Evolutionary conservation across 2,888 invertebrate species (phyloP).

Genomic region (Thecophora atra): DNA sequence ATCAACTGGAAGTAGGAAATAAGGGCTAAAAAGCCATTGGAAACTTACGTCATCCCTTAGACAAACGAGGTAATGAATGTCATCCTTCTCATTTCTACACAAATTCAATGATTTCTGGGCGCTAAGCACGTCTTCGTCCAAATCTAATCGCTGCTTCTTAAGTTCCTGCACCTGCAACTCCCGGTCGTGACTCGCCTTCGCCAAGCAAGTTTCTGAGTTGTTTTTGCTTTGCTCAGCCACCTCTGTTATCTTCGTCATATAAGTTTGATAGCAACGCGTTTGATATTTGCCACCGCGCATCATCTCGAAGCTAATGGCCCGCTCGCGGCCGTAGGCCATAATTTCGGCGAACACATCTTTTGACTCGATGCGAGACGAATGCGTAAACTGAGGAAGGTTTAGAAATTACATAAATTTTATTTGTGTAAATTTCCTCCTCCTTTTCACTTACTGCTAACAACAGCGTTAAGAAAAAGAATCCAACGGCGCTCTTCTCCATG

Average conservation of each 20-base stretch:
- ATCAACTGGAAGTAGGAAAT: too few species aligned
- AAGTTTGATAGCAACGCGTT: constrained; percentile 44
- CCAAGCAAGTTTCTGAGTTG: constrained; percentile 40
- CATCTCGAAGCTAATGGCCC: constrained; percentile 37
- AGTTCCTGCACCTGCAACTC: constrained; percentile 39
- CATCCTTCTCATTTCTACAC: constrained; percentile 39
- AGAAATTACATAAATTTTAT: too few species aligned
- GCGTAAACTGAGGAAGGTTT: not conserved
- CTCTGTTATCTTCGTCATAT: constrained; percentile 42
- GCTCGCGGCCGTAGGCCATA: constrained; percentile 40
- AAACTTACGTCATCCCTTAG: constrained; percentile 42
- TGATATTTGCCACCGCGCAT: constrained; percentile 41
- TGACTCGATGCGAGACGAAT: constrained; percentile 15
- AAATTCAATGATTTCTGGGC: constrained; percentile 38
- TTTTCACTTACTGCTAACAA: too few species aligned
- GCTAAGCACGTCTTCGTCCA: constrained; percentile 38
- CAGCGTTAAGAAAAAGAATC: too few species aligned
- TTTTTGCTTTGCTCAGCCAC: constrained; percentile 41
- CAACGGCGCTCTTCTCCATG: too few species aligned
- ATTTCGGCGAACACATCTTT: constrained; percentile 43
- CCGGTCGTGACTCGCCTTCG: constrained; percentile 30
- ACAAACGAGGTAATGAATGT: constrained; percentile 44
- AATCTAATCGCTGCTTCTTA: constrained; percentile 30
- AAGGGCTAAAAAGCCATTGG: too few species aligned
- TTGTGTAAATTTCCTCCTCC: too few species aligned